These are phyloP conservation scores for Eurytoma californica DNA, from an alignment of 2,888 invertebrate species.

Conservation along the genomic window DNA sequence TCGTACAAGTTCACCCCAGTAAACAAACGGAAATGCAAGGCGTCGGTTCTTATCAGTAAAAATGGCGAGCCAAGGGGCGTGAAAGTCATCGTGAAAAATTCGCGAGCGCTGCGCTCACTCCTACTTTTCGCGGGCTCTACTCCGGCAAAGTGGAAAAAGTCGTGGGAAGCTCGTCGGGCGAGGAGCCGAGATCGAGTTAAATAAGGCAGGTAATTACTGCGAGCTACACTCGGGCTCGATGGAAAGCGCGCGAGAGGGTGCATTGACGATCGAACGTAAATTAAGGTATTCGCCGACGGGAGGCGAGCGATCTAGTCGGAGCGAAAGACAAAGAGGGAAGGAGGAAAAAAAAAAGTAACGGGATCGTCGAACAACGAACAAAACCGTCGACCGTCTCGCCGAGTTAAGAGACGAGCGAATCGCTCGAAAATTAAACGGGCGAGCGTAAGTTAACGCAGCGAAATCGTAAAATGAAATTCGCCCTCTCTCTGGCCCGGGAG, in stretches of 20 bases:
- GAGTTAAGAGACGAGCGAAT: not conserved
- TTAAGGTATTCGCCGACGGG: not conserved
- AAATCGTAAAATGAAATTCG: conserved; percentile 53
- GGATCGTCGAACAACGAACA: too few species aligned
- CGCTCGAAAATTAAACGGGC: conserved; percentile 24
- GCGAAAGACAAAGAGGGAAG: too few species aligned
- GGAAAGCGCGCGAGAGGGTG: too few species aligned
- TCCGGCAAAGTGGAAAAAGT: not conserved
- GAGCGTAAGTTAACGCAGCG: conserved; percentile 9
- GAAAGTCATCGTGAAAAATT: not conserved
- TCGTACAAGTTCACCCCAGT: too few species aligned
- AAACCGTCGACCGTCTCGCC: too few species aligned
- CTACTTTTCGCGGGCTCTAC: not conserved
- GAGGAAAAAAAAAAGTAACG: not conserved
- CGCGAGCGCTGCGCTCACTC: too few species aligned
- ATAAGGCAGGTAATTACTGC: conserved; percentile 28
- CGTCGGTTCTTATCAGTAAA: not conserved
- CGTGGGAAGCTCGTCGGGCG: not conserved
- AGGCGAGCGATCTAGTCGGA: not conserved
- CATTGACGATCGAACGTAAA: too few species aligned
- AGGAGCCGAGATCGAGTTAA: conserved; percentile 25
- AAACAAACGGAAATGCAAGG: too few species aligned
- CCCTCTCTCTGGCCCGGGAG: not conserved
- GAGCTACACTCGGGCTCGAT: conserved; percentile 6
- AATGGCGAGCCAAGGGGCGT: not conserved